Conservation (phyloP, 2,888 invertebrate genomes). For the Hyles lineata region DNA sequence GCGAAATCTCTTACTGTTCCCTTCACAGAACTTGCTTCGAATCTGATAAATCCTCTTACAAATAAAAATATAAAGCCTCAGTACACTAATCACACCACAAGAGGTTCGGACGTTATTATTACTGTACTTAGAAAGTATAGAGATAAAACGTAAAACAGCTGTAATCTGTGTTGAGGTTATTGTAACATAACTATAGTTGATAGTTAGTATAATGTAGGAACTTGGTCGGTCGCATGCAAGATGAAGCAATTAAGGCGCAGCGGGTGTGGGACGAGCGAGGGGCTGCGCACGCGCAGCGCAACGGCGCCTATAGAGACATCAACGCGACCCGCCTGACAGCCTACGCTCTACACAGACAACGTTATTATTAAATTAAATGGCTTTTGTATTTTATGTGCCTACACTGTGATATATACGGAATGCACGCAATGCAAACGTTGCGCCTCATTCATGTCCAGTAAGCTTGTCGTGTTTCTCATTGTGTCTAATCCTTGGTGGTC, state of each 20-base stretch:
- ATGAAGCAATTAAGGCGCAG: conserved; percentile 83
- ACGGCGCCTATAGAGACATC: conserved; percentile 82
- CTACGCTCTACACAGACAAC: conserved; percentile 34
- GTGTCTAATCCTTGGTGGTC: no score
- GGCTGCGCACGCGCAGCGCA: conserved; percentile 73
- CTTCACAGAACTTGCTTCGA: conserved; percentile 26
- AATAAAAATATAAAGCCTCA: neutral
- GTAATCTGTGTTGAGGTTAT: conserved; percentile 54
- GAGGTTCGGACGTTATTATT: conserved; percentile 9
- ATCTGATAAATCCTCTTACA: neutral
- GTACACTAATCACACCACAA: conserved; percentile 3
- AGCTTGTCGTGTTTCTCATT: neutral
- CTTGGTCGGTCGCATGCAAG: conserved; percentile 76
- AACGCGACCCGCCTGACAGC: conserved; percentile 61
- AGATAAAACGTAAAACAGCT: conserved; percentile 36
- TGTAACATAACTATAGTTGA: conserved; percentile 59
- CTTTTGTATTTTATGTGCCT: conserved; percentile 9
- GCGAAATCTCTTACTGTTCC: conserved; percentile 50
- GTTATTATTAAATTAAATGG: conserved; percentile 23
- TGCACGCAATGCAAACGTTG: neutral
- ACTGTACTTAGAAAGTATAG: conserved; percentile 11
- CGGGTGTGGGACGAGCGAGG: conserved; percentile 57
- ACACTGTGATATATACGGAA: neutral
- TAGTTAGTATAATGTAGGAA: conserved; percentile 66
- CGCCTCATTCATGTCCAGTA: neutral